Base-by-base conservation (phyloP, 2,113 vertebrate genomes). In the Dendrocopos noguchii region DNA sequence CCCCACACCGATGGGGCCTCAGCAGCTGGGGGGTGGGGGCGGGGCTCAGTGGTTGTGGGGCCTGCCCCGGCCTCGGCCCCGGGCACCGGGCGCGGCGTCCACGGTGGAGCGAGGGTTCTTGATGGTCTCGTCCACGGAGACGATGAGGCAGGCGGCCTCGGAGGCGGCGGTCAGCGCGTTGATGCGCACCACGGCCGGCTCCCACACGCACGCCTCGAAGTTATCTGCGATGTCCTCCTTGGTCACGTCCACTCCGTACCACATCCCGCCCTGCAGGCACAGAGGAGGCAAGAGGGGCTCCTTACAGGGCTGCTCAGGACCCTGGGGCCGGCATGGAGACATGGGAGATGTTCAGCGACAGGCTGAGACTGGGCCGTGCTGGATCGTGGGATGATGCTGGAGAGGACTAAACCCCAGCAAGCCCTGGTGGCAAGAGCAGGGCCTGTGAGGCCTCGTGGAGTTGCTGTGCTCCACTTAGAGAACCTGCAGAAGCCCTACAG, bases 191-290 rank as follows among this genome's bases (percentile, higher is more conserved):
- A 99, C 73, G 6, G 99, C 97, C 0, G 99, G 99, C 84, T 99
- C 99, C 99, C 99, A 99, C 24, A 99, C 99, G 0, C 98, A 99
- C 7, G 98, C 98, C 8, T 76, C 53, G 1, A 98, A 99, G 97
- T 99, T 99, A 92, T 99, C 99, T 0, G 99, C 98, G 2, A 99
- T 99, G 96, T 99, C 99, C 94, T 99, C 99, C 2, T 98, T 99
- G 98, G 98, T 99, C 52, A 99, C 97, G 6, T 99, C 99, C 68
- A 99, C 99, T 0, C 99, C 99, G 5, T 98, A 99, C 99, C 99
- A 99, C 97, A 97, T 98, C 6, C 99, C 99, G 0, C 98, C 99
- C 99, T 99, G 95, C 12, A 0, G 56, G 84, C 39, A 47, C 13
- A 75, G 8, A 34, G 46, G 24, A 42, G 28, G 36, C 31, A 20